Base-by-base conservation (phyloP, 2,113 vertebrate species). In the Plectropomus leopardus region DNA sequence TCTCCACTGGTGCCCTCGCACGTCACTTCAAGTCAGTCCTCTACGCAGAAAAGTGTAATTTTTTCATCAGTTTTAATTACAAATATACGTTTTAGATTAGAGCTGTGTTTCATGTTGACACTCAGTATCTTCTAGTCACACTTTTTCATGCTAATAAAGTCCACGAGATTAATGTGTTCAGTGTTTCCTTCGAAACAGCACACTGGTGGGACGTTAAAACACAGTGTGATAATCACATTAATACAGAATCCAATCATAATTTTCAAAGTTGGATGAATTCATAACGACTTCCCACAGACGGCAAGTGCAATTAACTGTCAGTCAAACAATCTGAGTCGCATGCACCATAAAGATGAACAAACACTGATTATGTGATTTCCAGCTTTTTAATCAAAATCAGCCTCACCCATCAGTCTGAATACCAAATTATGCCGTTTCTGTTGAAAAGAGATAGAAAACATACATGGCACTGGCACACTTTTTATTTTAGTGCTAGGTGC, bases 351-450 rank as follows among this genome's bases (percentile, higher is more conserved):
- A 47, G 3, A 55, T 54, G 19, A 45, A n/a, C 26, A 61, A 60
- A 59, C 45, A 69, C 36, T 63, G 58, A 70, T 44, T 51, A 23
- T 47, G 53, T 32, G 42, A 32, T 1, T n/a, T 55, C 3, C 34
- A 61, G 36, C 7, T 64, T 9, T 61, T 55, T 26, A 55, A 55
- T 55, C 59, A n/a, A 32, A 32, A 65, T 71, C 30, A 40, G 57
- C 34, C 19, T 2, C 17, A 23, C 55, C 28, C 26, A n/a, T 17
- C 2, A 47, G 42, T 72, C 21, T 59, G 40, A 72, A 11, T 21
- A 19, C 34, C 1, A 9, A 5, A 72, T n/a, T 48, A 9, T 42
- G 65, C 30, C 21, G 6, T 24, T 40, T 51, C 17, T 1, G 60
- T 1, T 60, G 4, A 40, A 40, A 5, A 57, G 10, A 61, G 11